Percentiles rank a stretch among this genome's conserved stretches.
Evolutionary conservation across 2,113 vertebrate species (phyloP).

Genomic region (Vireo altiloquus): DNA sequence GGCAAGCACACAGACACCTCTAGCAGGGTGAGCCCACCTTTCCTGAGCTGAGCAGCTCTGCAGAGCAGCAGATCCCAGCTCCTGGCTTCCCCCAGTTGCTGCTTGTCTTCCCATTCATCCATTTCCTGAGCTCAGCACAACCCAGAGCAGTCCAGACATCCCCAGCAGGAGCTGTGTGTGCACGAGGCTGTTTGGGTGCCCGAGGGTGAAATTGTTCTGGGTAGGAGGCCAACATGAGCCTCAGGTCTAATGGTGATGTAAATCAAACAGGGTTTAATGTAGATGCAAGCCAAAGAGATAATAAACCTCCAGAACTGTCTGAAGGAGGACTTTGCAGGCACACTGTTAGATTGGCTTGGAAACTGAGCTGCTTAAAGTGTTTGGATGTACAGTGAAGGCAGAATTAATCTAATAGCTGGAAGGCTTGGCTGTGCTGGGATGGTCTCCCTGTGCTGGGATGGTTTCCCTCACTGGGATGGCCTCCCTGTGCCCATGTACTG

Average conservation of each 20-base stretch:
- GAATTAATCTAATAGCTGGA: background rate
- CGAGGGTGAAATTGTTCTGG: background rate
- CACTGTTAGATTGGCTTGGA: background rate
- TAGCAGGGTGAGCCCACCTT: rapidly evolving
- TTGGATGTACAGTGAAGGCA: background rate
- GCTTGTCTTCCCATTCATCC: background rate
- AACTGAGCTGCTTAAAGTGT: background rate
- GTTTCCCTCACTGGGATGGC: too few relatives aligned
- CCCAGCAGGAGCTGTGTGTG: background rate
- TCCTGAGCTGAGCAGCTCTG: background rate
- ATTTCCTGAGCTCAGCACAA: background rate
- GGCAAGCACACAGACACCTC: background rate
- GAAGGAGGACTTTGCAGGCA: background rate
- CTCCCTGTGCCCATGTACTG: background rate
- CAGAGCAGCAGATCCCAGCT: background rate
- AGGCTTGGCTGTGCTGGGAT: background rate
- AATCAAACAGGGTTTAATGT: background rate
- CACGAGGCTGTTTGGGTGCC: background rate
- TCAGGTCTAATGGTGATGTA: background rate
- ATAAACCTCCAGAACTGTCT: background rate
- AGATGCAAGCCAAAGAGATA: background rate
- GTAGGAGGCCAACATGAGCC: background rate
- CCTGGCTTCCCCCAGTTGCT: rapidly evolving
- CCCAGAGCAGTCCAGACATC: background rate
- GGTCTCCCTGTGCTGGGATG: background rate